A percentile compares a stretch with the other conserved stretches of the same genome.
These are phyloP conservation scores for Entomobrya multifasciata DNA, from an alignment of 2,888 invertebrate species.

Conservation along the genomic window DNA sequence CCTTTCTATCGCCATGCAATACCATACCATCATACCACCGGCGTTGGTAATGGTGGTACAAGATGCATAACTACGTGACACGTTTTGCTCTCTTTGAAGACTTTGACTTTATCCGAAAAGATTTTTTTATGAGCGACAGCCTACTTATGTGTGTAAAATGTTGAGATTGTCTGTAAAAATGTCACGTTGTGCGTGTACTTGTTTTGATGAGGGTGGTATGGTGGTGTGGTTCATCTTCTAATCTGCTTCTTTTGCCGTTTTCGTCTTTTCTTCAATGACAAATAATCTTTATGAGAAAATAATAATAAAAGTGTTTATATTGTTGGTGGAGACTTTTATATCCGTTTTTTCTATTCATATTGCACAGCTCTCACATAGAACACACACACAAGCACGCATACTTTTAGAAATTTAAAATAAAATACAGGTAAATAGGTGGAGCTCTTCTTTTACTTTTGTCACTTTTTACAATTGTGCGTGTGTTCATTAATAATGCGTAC, in stretches of 20 bases:
- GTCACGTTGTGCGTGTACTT: slow-evolving; percentile 41
- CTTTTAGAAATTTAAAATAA: neutral
- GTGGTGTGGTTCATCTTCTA: neutral
- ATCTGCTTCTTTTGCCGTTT: neutral
- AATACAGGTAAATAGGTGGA: neutral
- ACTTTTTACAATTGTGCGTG: neutral
- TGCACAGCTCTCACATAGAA: neutral
- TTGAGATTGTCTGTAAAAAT: slow-evolving; percentile 37
- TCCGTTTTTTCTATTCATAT: neutral
- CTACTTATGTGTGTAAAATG: neutral
- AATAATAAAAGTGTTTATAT: slow-evolving; percentile 3
- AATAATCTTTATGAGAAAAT: slow-evolving; percentile 9
- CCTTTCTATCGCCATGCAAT: neutral
- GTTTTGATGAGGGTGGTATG: neutral
- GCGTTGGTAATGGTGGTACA: neutral
- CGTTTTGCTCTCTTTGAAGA: slow-evolving; percentile 30
- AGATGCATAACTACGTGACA: slow-evolving; percentile 41
- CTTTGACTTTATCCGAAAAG: slow-evolving; percentile 26
- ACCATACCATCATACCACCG: no score
- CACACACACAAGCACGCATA: neutral
- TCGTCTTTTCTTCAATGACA: neutral
- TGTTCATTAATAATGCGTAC: neutral
- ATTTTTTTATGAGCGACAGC: neutral
- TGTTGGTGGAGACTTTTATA: neutral
- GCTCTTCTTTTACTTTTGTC: neutral